Percentiles rank a stretch among this genome's conserved stretches.
Evolutionary conservation across 1,140 invertebrate genomes (phyloP).

Genomic region (Panagrolaimus sp.): DNA sequence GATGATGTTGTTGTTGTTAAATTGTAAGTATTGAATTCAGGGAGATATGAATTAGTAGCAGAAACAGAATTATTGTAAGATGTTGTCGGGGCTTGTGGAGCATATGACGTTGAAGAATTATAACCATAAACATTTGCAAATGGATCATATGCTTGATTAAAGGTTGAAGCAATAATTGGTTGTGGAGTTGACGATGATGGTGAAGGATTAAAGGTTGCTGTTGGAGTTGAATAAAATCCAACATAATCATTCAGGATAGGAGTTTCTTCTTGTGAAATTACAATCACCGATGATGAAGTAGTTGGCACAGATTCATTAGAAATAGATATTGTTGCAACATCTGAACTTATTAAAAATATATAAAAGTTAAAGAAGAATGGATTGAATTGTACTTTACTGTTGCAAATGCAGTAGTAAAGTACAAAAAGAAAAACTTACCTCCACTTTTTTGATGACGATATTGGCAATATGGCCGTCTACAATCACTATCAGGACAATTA

Average conservation of each 20-base stretch:
- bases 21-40: too few species aligned
- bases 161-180: background rate
- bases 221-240: background rate
- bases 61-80: background rate
- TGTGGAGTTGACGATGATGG: background rate
- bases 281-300: background rate
- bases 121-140: background rate
- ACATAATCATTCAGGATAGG: background rate
- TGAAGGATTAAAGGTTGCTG: background rate
- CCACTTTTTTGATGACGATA: background rate
- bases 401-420: background rate
- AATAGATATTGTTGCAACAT: too few species aligned
- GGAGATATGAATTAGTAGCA: background rate
- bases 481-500: background rate
- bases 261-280: background rate
- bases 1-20: too few species aligned
- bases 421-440: background rate
- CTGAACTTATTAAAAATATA: too few species aligned
- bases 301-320: background rate
- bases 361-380: too few species aligned
- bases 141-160: constrained; percentile 11
- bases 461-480: background rate
- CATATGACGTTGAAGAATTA: background rate
- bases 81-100: background rate
- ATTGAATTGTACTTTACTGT: too few species aligned